phyloP scores from a whole-genome alignment of 2,888 invertebrate species.

The Mimachlamys varia region DNA sequence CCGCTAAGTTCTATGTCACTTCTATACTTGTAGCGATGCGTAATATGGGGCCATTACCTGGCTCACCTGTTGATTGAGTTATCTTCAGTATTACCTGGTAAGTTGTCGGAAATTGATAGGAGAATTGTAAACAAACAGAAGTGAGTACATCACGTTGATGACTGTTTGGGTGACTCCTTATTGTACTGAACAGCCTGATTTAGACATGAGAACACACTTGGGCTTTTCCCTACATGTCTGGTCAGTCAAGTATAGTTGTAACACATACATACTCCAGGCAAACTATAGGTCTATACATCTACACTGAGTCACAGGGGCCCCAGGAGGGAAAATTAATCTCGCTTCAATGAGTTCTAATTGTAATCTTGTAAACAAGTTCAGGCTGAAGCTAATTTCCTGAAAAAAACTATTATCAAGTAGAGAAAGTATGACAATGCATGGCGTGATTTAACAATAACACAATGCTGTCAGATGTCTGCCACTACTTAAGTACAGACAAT shows the following conservation, averaged over 20 bases:
- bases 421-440: slow-evolving; percentile 5
- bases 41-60: slow-evolving; percentile 23
- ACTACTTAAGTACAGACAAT: background rate
- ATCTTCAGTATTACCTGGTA: background rate
- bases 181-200: background rate
- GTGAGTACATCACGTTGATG: background rate
- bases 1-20: background rate
- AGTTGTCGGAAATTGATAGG: background rate
- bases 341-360: slow-evolving; percentile 28
- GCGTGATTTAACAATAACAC: background rate
- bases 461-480: background rate
- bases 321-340: slow-evolving; percentile 10
- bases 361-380: background rate
- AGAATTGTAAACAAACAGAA: slow-evolving; percentile 4
- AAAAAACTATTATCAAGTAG: background rate
- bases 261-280: slow-evolving; percentile 14
- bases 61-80: slow-evolving; percentile 36
- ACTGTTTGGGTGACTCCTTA: background rate
- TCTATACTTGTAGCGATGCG: slow-evolving; percentile 18
- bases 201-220: slow-evolving; percentile 31
- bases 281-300: background rate
- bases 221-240: slow-evolving; percentile 24
- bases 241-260: background rate
- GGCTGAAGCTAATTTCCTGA: background rate
- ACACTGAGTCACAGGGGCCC: slow-evolving; percentile 31